A percentile compares a stretch with the other conserved stretches of the same genome.
phyloP scores from a whole-genome alignment of 2,888 invertebrate genomes.

The Phrixothrix hirtus region DNA sequence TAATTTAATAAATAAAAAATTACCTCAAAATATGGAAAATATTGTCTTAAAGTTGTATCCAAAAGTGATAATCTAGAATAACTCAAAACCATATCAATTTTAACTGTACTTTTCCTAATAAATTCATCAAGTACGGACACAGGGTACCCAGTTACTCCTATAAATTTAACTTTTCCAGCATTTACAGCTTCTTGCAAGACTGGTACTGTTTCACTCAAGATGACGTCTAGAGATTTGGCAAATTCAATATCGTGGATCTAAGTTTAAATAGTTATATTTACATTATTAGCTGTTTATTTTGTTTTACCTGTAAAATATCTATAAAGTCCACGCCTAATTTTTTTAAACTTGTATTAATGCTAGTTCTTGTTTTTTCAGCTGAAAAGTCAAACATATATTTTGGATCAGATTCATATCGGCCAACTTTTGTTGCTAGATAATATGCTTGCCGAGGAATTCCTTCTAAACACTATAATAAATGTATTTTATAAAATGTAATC shows the following conservation, averaged over 20 bases:
- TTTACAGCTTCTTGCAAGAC: constrained; percentile 73
- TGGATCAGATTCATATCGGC: constrained; percentile 74
- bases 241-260: constrained; percentile 95
- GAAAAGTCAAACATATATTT: constrained; percentile 87
- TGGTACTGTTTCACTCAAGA: constrained; percentile 86
- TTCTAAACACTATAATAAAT: constrained; percentile 33
- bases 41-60: constrained; percentile 76
- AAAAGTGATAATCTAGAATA: constrained; percentile 81
- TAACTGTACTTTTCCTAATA: constrained; percentile 65
- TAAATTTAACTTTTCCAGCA: constrained; percentile 73
- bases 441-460: constrained; percentile 80
- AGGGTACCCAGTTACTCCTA: constrained; percentile 89
- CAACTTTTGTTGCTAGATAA: constrained; percentile 91
- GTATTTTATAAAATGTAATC: constrained; percentile 12
- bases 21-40: constrained; percentile 77
- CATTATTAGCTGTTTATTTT: too few relatives aligned
- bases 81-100: constrained; percentile 72
- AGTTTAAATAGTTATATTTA: too few relatives aligned
- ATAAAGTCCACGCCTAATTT: constrained; percentile 78
- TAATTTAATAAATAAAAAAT: constrained; percentile 18
- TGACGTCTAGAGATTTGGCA: constrained; percentile 71
- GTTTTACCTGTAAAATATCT: constrained; percentile 87
- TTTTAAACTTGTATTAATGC: constrained; percentile 75
- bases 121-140: constrained; percentile 75
- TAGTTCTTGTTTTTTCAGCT: constrained; percentile 70